A percentile compares a stretch with the other conserved stretches of the same genome.
phyloP scores from a whole-genome alignment of 2,113 vertebrate species.

The Lutjanus erythropterus region DNA sequence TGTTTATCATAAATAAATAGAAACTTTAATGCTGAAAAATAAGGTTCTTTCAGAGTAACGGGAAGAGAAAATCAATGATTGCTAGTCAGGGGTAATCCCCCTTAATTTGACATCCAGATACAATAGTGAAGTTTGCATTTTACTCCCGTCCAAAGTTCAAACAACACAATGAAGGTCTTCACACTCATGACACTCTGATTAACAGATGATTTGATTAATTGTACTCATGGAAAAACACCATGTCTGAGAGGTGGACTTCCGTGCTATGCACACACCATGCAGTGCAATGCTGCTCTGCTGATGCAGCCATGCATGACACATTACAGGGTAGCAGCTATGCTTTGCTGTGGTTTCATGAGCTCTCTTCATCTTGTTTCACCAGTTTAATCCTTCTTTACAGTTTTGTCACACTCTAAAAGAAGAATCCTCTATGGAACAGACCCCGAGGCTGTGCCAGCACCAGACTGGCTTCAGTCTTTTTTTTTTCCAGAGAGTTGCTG shows the following conservation, averaged over 20 bases:
- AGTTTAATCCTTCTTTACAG: neutral
- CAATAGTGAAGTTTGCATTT: constrained; percentile 44
- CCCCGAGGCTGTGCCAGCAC: neutral
- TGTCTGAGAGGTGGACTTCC: constrained; percentile 50
- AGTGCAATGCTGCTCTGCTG: constrained; percentile 49
- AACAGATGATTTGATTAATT: neutral
- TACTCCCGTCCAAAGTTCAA: constrained; percentile 31
- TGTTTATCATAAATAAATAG: constrained; percentile 16
- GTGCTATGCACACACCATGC: constrained; percentile 56
- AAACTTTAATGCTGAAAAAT: constrained; percentile 13
- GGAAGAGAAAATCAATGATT: constrained; percentile 38
- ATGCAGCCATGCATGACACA: constrained; percentile 47
- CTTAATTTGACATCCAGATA: constrained; percentile 22
- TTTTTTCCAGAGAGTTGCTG: constrained; percentile 20
- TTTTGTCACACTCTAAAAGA: constrained; percentile 13
- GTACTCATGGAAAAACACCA: neutral
- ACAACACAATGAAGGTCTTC: neutral
- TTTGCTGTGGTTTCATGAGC: constrained; percentile 64
- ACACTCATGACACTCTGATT: neutral
- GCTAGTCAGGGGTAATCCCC: constrained; percentile 22
- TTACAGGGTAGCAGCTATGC: constrained; percentile 22
- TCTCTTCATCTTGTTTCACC: constrained; percentile 31
- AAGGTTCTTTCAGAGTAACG: constrained; percentile 24
- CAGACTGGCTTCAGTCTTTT: constrained; percentile 9
- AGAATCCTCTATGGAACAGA: neutral